Evolutionary conservation across 23 tunicate genomes (phyloP), one percentile per base, ranked within the genome.

Genomic region (Diplosoma virens): DNA sequence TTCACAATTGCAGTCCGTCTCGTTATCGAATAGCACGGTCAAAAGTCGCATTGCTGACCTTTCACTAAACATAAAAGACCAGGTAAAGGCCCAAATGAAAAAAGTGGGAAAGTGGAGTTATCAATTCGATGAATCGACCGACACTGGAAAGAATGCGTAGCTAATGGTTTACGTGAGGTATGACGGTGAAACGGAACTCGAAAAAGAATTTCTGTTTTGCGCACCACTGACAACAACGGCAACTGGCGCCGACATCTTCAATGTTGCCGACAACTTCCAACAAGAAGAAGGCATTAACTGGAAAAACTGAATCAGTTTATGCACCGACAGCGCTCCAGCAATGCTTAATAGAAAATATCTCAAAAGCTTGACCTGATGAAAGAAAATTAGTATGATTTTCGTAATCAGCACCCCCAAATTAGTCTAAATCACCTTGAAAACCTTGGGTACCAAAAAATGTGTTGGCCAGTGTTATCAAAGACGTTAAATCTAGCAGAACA

Each of bases 61-160:
- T n/a, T n/a, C n/a, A n/a, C n/a, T n/a, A n/a, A n/a, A n/a, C n/a
- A n/a, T n/a, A n/a, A n/a, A n/a, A n/a, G n/a, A n/a, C n/a, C n/a
- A n/a, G n/a, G n/a, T n/a, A n/a, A n/a, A n/a, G 25, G n/a, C 59
- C 41, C 47, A 26, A 67, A 77, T 34, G 11, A 26, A 36, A 27
- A 29, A 36, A 32, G 79, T 27, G 59, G 83, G 75, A 64, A 29
- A 56, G 64, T n/a, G n/a, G n/a, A n/a, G n/a, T n/a, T n/a, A n/a
- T n/a, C n/a, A n/a, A n/a, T n/a, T n/a, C n/a, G n/a, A 56, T 73
- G 85, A 81, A 68, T 81, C 79, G 18, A 77, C 82, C 53, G 82
- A 77, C 82, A 77, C 54, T 67, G 78, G 79, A 68, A 77, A 65
- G 74, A 24, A 79, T 30, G 79, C 76, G 46, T 78, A 76, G 81